Conservation (phyloP, 2,888 invertebrate species). For the Agriopis aurantiaria region DNA sequence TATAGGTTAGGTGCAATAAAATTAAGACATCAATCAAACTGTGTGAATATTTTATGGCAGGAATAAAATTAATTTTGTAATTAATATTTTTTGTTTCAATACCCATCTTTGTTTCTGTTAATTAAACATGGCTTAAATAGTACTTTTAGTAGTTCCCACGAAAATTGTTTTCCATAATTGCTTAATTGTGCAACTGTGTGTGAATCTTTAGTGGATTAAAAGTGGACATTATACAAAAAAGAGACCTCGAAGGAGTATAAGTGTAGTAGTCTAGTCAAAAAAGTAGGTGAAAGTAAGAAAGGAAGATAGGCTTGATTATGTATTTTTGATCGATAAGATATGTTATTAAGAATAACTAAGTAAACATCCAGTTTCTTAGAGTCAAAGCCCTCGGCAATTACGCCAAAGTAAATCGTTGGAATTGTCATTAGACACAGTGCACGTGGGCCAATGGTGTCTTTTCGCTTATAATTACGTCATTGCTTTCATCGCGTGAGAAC, state of each 20-base stretch:
- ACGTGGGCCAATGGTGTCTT: constrained; percentile 27
- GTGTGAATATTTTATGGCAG: constrained; percentile 17
- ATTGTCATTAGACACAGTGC: neutral
- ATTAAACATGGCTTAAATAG: constrained; percentile 31
- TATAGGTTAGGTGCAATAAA: constrained; percentile 13
- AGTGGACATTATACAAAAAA: constrained; percentile 13
- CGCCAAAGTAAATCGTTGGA: neutral
- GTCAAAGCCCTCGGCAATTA: no score
- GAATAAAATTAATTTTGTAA: constrained; percentile 19
- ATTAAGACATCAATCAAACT: constrained; percentile 8
- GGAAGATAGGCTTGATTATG: no score
- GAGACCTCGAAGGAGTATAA: no score
- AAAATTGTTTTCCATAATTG: constrained; percentile 40
- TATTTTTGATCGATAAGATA: neutral
- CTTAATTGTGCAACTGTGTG: constrained; percentile 38
- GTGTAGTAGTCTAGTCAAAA: neutral
- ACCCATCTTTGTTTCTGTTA: constrained; percentile 22
- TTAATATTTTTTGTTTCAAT: constrained; percentile 24
- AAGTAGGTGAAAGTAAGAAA: no score
- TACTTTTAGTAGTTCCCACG: constrained; percentile 33
- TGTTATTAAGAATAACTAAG: neutral
- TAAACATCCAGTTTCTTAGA: neutral
- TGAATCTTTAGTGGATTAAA: constrained; percentile 29
- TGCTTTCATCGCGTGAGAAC: constrained; percentile 82
- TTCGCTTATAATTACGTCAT: constrained; percentile 68